Conservation (phyloP, 2,113 vertebrate genomes). For the Nothocercus nigrocapillus region DNA sequence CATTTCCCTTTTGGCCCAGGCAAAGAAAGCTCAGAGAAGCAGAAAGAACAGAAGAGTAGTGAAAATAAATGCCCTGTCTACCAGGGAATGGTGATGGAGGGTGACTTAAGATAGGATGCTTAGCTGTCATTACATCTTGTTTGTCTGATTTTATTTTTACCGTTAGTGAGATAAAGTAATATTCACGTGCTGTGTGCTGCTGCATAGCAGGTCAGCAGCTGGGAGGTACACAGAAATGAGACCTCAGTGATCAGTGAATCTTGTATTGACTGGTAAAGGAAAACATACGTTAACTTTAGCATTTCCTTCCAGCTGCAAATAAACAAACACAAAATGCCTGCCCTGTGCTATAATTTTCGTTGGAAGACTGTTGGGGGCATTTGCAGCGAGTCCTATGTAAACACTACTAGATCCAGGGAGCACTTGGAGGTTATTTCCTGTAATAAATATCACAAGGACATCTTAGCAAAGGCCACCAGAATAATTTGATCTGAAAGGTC, state of each 20-base stretch:
- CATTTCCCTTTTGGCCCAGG: slow-evolving; percentile 7
- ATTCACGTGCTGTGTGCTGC: neutral
- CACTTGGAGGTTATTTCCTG: slow-evolving; percentile 64
- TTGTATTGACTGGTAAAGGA: slow-evolving; percentile 18
- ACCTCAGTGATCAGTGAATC: slow-evolving; percentile 30
- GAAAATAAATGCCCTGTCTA: slow-evolving; percentile 34
- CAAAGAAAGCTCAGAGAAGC: slow-evolving; percentile 16
- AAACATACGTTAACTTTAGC: slow-evolving; percentile 3
- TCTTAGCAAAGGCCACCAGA: slow-evolving; percentile 3
- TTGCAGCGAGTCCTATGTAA: slow-evolving; percentile 44
- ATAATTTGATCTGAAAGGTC: slow-evolving; percentile 56
- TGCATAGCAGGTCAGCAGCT: neutral
- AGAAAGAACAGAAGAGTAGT: neutral
- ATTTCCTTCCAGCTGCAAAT: slow-evolving; percentile 50
- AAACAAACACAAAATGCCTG: slow-evolving; percentile 46
- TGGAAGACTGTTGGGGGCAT: neutral
- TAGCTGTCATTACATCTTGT: neutral
- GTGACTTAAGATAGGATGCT: slow-evolving; percentile 2
- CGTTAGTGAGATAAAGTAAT: neutral
- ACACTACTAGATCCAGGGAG: slow-evolving; percentile 31
- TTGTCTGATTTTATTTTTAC: slow-evolving; percentile 14
- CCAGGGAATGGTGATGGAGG: neutral
- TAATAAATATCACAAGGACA: slow-evolving; percentile 57
- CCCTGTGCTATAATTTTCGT: slow-evolving; percentile 30
- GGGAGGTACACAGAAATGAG: neutral